Conservation (phyloP, 2,888 invertebrate genomes). For the Biston betularia region DNA sequence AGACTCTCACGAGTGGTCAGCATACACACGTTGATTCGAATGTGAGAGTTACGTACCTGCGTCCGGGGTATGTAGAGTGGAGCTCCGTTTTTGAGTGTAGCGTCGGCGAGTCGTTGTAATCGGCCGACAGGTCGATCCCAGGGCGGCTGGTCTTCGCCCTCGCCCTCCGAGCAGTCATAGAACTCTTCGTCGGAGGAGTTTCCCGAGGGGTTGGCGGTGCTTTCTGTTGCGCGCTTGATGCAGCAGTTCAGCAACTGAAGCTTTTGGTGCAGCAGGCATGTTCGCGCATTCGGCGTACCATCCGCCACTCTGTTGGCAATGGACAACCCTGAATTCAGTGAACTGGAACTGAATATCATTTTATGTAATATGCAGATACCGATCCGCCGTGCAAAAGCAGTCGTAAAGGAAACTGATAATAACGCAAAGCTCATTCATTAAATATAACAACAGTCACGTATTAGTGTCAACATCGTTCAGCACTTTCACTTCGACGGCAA, state of each 20-base stretch:
- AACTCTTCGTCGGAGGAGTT: conserved; percentile 89
- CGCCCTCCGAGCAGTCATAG: conserved; percentile 90
- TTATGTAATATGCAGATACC: neutral
- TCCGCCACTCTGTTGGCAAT: conserved; percentile 89
- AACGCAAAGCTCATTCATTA: conserved; percentile 36
- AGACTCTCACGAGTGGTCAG: neutral
- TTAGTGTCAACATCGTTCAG: conserved; percentile 56
- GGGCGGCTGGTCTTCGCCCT: conserved; percentile 76
- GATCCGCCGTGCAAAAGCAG: neutral
- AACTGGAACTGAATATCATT: neutral
- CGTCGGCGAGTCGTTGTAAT: conserved; percentile 68
- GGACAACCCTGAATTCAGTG: neutral
- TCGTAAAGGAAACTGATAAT: neutral
- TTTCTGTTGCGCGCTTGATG: conserved; percentile 86
- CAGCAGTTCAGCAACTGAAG: conserved; percentile 95
- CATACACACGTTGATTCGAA: neutral
- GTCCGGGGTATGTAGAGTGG: conserved; percentile 77
- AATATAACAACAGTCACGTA: conserved; percentile 58
- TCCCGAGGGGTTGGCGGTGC: conserved; percentile 67
- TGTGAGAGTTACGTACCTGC: conserved; percentile 61
- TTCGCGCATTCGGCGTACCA: conserved; percentile 94
- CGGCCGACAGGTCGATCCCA: conserved; percentile 77
- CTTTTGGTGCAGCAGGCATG: conserved; percentile 97
- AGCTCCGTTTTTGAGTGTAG: conserved; percentile 73
- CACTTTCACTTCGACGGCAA: conserved; percentile 73